These are phyloP conservation scores for Tinea semifulvella DNA, from an alignment of 2,888 invertebrate genomes.

Conservation along the genomic window DNA sequence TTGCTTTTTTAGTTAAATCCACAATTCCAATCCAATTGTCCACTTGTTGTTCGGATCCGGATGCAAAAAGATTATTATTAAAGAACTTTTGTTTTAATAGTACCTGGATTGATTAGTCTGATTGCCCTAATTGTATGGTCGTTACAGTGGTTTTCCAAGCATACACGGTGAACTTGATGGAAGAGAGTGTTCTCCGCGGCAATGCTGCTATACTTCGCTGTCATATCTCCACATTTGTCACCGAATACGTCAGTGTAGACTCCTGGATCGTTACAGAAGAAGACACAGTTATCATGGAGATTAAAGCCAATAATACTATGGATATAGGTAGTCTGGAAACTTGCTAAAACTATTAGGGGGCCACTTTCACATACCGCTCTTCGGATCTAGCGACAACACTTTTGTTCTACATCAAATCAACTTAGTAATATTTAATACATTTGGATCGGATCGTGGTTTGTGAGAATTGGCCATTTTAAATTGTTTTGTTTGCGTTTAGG, in stretches of 20 bases:
- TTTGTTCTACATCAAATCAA: neutral
- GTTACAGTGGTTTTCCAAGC: conserved; percentile 86
- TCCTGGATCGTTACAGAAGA: conserved; percentile 87
- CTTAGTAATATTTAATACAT: too few relatives aligned
- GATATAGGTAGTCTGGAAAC: too few relatives aligned
- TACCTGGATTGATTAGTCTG: too few relatives aligned
- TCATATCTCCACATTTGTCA: conserved; percentile 92
- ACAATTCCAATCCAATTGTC: neutral
- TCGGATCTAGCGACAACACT: neutral
- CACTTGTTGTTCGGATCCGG: too few relatives aligned
- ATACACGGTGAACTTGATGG: conserved; percentile 89
- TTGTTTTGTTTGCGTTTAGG: too few relatives aligned
- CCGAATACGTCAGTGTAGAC: conserved; percentile 87
- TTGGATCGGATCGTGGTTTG: too few relatives aligned
- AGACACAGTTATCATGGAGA: conserved; percentile 53
- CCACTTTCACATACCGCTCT: neutral
- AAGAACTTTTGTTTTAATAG: neutral
- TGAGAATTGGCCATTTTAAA: too few relatives aligned
- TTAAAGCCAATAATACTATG: conserved; percentile 33
- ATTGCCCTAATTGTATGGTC: conserved; percentile 43
- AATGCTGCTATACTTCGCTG: conserved; percentile 92
- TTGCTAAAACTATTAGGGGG: too few relatives aligned
- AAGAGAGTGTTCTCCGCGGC: conserved; percentile 89
- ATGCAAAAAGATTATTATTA: neutral
- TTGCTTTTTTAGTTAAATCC: conserved; percentile 16